Percentiles rank a stretch among this genome's conserved stretches.
phyloP scores from a whole-genome alignment of 2,888 invertebrate genomes.

The Lampropteryx suffumata region DNA sequence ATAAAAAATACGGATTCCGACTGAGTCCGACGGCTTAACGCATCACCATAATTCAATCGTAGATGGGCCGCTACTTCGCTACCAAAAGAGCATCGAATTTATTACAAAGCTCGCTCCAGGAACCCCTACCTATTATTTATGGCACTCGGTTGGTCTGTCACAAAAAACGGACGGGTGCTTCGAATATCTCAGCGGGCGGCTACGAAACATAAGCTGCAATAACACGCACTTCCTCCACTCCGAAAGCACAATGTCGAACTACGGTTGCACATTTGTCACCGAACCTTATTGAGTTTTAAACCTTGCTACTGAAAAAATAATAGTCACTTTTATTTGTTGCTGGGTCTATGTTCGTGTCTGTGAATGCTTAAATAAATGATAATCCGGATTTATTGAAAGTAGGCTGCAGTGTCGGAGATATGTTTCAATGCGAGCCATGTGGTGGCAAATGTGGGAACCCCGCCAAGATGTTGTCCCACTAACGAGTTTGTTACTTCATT shows the following conservation, averaged over 20 bases:
- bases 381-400: conserved; percentile 80
- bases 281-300: conserved; percentile 48
- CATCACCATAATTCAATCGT: conserved; percentile 81
- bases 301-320: conserved; percentile 51
- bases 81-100: conserved; percentile 81
- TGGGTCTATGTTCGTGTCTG: conserved; percentile 44
- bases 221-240: conserved; percentile 77
- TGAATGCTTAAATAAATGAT: conserved; percentile 65
- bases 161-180: conserved; percentile 81
- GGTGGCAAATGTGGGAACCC: conserved; percentile 80
- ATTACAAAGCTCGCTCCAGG: conserved; percentile 78
- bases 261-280: conserved; percentile 54
- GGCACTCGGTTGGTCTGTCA: conserved; percentile 81
- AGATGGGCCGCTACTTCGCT: conserved; percentile 69
- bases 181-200: conserved; percentile 81
- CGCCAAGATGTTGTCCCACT: conserved; percentile 78
- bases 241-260: conserved; percentile 53
- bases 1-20: conserved; percentile 69
- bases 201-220: conserved; percentile 79
- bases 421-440: conserved; percentile 75
- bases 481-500: conserved; percentile 77
- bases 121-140: conserved; percentile 83
- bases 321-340: conserved; percentile 45
- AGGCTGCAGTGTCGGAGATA: conserved; percentile 55
- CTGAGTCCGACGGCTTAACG: conserved; percentile 76